Conservation (phyloP, 2,797 vertebrate species). For the Margarornis squamiger region DNA sequence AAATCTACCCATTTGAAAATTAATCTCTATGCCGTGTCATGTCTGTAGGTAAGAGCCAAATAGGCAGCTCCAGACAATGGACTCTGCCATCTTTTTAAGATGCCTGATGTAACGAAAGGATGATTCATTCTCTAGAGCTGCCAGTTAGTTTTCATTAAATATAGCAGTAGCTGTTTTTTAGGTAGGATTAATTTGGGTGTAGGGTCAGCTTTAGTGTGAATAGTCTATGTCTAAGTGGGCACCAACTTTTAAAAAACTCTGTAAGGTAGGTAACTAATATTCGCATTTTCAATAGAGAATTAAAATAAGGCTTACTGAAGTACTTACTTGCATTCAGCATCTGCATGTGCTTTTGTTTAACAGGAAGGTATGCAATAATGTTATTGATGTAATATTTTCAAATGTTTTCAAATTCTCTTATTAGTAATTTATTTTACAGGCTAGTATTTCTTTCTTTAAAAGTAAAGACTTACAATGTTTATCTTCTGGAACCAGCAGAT, state of each 20-base stretch:
- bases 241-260: not conserved
- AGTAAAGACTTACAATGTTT: not conserved
- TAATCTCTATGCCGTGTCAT: not conserved
- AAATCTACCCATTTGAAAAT: not conserved
- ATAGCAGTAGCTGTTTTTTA: not conserved
- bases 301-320: not conserved
- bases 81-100: not conserved
- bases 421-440: not conserved
- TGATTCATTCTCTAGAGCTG: not conserved
- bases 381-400: not conserved
- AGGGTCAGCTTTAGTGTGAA: not conserved
- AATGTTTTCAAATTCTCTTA: not conserved
- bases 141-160: not conserved
- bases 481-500: conserved; percentile 2
- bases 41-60: not conserved
- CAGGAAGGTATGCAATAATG: not conserved
- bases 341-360: not conserved
- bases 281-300: not conserved
- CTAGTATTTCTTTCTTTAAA: not conserved
- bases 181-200: not conserved
- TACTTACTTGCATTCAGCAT: not conserved
- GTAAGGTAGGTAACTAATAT: not conserved
- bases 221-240: not conserved
- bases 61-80: not conserved
- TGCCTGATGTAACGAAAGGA: not conserved